Evolutionary conservation across 2,888 invertebrate genomes (phyloP).

Genomic region (Eupithecia insigniata): DNA sequence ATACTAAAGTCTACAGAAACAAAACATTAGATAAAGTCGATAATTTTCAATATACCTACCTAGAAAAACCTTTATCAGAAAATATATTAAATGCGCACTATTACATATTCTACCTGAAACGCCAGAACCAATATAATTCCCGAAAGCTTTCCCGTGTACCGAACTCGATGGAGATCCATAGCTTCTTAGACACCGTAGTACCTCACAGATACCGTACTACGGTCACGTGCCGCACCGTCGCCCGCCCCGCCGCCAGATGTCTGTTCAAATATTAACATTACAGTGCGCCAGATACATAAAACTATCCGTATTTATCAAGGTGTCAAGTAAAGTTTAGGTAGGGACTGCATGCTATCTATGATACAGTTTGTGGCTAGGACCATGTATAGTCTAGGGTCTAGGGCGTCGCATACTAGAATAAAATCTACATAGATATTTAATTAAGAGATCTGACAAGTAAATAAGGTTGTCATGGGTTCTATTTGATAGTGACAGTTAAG

Average conservation of each 20-base stretch:
- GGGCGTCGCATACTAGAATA: no score
- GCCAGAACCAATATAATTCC: background rate
- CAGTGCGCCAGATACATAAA: background rate
- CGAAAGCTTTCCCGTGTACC: slow-evolving; percentile 1
- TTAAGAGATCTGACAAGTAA: no score
- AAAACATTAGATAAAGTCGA: no score
- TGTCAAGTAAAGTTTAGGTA: background rate
- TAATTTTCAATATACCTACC: no score
- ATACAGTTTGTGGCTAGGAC: background rate
- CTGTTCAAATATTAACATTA: slow-evolving; percentile 2
- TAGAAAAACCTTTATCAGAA: background rate
- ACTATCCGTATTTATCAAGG: background rate
- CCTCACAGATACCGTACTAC: background rate
- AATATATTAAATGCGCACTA: background rate
- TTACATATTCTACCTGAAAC: background rate
- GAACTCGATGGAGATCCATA: background rate
- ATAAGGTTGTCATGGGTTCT: no score
- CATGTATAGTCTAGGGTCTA: no score
- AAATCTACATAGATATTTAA: no score
- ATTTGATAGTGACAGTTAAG: no score
- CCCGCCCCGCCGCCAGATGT: background rate
- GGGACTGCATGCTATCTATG: background rate
- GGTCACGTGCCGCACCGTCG: slow-evolving; percentile 4
- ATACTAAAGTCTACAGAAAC: no score
- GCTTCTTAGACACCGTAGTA: background rate